Evolutionary conservation across 2,888 invertebrate species (phyloP).

Genomic region (Phasia obesa): DNA sequence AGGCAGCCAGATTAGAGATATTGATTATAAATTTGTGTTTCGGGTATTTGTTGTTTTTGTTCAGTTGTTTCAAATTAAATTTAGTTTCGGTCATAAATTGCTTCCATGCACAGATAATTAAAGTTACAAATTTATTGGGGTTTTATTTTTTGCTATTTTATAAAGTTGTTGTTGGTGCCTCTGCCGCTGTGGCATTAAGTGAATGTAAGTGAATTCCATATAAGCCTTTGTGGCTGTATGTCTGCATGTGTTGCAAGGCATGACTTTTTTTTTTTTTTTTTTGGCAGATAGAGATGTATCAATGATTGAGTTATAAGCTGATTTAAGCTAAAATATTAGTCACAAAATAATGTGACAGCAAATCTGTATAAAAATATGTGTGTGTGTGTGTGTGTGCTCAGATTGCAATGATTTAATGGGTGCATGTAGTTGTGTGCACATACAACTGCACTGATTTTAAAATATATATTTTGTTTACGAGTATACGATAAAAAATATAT

Average conservation of each 20-base stretch:
- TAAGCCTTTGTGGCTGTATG: slow-evolving; percentile 13
- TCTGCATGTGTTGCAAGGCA: slow-evolving; percentile 23
- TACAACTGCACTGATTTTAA: slow-evolving; percentile 45
- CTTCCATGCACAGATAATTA: slow-evolving; percentile 67
- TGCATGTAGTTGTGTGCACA: slow-evolving; percentile 1
- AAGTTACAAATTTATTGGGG: slow-evolving; percentile 68
- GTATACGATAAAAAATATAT: not conserved
- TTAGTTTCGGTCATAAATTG: slow-evolving; percentile 68
- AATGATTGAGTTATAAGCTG: slow-evolving; percentile 62
- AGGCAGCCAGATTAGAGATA: slow-evolving; percentile 37
- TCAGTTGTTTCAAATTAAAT: slow-evolving; percentile 68
- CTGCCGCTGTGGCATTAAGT: slow-evolving; percentile 34
- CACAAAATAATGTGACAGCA: slow-evolving; percentile 26
- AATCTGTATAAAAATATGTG: too few relatives aligned
- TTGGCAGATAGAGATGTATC: slow-evolving; percentile 25
- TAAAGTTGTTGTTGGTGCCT: not conserved
- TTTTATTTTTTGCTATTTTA: slow-evolving; percentile 38
- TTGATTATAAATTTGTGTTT: slow-evolving; percentile 47
- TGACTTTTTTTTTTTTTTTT: slow-evolving; percentile 20
- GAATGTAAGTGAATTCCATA: slow-evolving; percentile 51
- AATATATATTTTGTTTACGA: slow-evolving; percentile 11
- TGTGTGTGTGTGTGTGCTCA: slow-evolving; percentile 1
- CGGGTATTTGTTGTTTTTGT: slow-evolving; percentile 7
- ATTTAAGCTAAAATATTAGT: slow-evolving; percentile 57
- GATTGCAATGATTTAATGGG: slow-evolving; percentile 46